A percentile compares a stretch with the other conserved stretches of the same genome.
These are phyloP conservation scores for Athalia cordata DNA, from an alignment of 2,888 invertebrate species.

Conservation along the genomic window DNA sequence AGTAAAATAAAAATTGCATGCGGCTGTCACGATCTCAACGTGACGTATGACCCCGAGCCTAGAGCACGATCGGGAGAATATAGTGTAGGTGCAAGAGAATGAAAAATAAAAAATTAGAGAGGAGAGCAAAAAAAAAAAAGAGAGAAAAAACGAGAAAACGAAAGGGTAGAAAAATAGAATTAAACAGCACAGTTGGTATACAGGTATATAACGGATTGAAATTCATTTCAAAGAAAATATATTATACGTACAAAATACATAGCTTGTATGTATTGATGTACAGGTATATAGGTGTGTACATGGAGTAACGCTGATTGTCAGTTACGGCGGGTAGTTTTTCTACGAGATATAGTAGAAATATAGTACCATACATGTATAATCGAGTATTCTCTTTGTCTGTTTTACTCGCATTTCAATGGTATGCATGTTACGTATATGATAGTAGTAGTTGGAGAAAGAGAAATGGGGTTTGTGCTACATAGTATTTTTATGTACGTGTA, in stretches of 20 bases:
- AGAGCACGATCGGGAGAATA: not conserved
- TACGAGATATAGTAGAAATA: conserved; percentile 17
- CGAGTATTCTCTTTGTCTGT: conserved; percentile 34
- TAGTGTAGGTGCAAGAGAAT: too few relatives aligned
- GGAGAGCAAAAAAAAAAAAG: too few relatives aligned
- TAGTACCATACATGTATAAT: conserved; percentile 10
- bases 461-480: not conserved
- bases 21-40: conserved; percentile 17
- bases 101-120: too few relatives aligned
- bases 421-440: not conserved
- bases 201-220: too few relatives aligned
- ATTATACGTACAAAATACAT: too few relatives aligned
- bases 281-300: not conserved
- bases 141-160: too few relatives aligned
- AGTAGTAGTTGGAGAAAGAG: not conserved
- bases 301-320: conserved; percentile 36
- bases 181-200: too few relatives aligned
- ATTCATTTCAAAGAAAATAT: too few relatives aligned
- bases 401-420: conserved; percentile 6
- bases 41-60: not conserved
- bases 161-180: too few relatives aligned
- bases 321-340: conserved; percentile 50
- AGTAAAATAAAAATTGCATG: not conserved
- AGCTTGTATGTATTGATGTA: not conserved
- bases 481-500: not conserved